A percentile compares a stretch with the other conserved stretches of the same genome.
Conservation (phyloP, 2,113 vertebrate genomes). For the Gobio gobio region DNA sequence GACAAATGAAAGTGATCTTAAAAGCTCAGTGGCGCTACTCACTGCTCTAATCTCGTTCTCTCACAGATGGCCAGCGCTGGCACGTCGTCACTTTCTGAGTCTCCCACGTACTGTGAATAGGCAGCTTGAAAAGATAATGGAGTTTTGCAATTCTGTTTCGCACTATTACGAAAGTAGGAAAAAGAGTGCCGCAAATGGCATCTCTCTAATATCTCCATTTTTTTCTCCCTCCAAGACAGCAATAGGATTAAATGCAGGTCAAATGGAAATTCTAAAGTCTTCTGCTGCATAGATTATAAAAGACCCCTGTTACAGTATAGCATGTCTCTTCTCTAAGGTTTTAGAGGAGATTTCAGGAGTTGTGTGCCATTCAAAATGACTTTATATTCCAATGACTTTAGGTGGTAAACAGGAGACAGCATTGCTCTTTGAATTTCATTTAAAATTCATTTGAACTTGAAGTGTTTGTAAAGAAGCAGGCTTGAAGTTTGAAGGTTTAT, state of each 20-base stretch:
- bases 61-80: conserved; percentile 51
- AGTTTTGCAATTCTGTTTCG: not conserved
- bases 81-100: not conserved
- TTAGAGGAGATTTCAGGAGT: not conserved
- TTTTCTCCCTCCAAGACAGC: not conserved
- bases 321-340: not conserved
- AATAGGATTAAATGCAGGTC: not conserved
- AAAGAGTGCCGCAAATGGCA: not conserved
- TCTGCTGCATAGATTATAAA: not conserved
- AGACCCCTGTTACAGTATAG: not conserved
- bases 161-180: not conserved
- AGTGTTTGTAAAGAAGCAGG: too few relatives aligned
- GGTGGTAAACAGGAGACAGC: too few relatives aligned
- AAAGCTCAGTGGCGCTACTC: conserved; percentile 46
- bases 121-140: not conserved
- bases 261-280: not conserved
- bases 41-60: conserved; percentile 35
- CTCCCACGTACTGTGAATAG: not conserved
- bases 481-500: too few relatives aligned
- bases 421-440: too few relatives aligned
- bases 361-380: too few relatives aligned
- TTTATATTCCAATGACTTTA: too few relatives aligned
- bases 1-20: conserved; percentile 58
- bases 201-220: not conserved
- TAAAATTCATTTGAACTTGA: too few relatives aligned